Percentiles rank a stretch among this genome's conserved stretches.
phyloP scores from a whole-genome alignment of 2,797 vertebrate species.

The Spondyliosoma cantharus region DNA sequence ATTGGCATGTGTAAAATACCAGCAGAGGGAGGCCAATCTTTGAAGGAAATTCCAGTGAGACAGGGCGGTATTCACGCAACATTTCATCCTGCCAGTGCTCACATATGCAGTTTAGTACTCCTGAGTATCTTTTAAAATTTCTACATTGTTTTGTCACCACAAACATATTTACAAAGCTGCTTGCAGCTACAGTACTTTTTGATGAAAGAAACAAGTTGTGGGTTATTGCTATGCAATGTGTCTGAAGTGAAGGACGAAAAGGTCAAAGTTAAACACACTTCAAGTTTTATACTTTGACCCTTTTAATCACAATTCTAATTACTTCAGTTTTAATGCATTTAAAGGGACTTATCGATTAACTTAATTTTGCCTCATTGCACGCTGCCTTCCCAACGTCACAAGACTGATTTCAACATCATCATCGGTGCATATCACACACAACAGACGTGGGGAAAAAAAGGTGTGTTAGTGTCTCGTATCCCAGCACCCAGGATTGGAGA shows the following conservation, averaged over 20 bases:
- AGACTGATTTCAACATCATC: no score
- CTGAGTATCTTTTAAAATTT: conserved; percentile 11
- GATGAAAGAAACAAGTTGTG: background rate
- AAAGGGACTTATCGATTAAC: no score
- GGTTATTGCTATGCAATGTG: background rate
- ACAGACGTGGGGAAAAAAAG: no score
- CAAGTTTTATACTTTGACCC: background rate
- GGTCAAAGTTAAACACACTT: background rate
- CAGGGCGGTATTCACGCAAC: background rate
- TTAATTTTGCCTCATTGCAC: no score
- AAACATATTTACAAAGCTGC: conserved; percentile 5
- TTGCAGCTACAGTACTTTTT: background rate
- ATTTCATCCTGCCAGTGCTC: background rate
- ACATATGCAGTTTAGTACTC: conserved; percentile 10
- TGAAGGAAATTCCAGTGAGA: conserved; percentile 30
- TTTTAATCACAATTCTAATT: background rate
- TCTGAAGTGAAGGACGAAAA: background rate
- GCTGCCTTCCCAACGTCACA: no score
- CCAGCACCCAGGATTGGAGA: no score
- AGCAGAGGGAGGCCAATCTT: conserved; percentile 5
- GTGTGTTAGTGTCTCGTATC: no score
- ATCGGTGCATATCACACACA: no score
- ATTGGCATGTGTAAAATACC: conserved; percentile 33
- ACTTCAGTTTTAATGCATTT: no score
- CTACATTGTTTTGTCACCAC: background rate